These are phyloP conservation scores for Pseudorhombus dupliciocellatus DNA, from an alignment of 2,113 vertebrate genomes.

Conservation along the genomic window DNA sequence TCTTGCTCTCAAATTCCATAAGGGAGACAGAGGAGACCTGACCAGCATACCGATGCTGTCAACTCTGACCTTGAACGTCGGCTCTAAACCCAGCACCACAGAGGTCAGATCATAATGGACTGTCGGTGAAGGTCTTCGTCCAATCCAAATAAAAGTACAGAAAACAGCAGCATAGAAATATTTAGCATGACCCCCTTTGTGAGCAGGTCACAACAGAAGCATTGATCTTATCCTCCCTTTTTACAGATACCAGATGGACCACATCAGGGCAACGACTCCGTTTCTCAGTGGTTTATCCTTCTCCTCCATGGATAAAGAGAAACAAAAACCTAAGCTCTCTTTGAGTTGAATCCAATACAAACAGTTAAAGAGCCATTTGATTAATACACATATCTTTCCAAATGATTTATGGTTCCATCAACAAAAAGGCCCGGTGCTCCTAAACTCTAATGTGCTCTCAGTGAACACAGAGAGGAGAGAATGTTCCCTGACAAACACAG, in stretches of 20 bases:
- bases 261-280: conserved; percentile 9
- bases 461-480: neutral
- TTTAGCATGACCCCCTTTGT: neutral
- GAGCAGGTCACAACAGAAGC: conserved; percentile 22
- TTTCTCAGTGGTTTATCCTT: conserved; percentile 3
- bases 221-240: conserved; percentile 22
- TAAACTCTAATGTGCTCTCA: neutral
- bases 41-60: neutral
- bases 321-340: conserved; percentile 5
- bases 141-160: conserved; percentile 43
- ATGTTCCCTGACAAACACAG: conserved; percentile 14
- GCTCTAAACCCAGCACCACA: conserved; percentile 21
- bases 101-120: conserved; percentile 3
- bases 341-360: conserved; percentile 5
- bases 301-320: conserved; percentile 12
- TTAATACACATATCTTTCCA: neutral
- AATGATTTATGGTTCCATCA: neutral
- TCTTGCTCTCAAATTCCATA: too few relatives aligned
- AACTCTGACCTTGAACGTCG: conserved; percentile 26
- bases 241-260: conserved; percentile 42
- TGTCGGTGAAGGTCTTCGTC: conserved; percentile 7
- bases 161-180: conserved; percentile 22
- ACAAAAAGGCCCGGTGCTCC: neutral
- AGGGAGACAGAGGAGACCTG: neutral
- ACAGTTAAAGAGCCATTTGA: neutral